Conservation (phyloP, 1,140 invertebrate species). For the Trichonephila clavipes region DNA sequence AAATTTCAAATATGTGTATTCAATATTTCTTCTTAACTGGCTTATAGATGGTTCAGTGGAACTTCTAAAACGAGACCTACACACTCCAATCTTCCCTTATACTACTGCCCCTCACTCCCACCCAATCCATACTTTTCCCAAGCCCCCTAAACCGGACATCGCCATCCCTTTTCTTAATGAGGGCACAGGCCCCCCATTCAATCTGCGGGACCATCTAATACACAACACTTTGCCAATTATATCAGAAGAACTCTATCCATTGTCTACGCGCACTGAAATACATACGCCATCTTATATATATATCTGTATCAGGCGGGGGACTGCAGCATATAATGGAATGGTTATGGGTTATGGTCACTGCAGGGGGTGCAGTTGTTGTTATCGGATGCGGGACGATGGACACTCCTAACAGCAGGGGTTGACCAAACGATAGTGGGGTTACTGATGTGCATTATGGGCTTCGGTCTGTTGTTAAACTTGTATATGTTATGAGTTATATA, state of each 20-base stretch:
- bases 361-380: conserved; percentile 60
- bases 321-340: conserved; percentile 52
- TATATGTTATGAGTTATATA: conserved; percentile 64
- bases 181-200: conserved; percentile 67
- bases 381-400: conserved; percentile 63
- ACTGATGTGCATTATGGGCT: conserved; percentile 49
- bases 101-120: neutral
- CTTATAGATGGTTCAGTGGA: too few species aligned
- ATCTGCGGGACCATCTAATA: neutral
- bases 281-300: conserved; percentile 5
- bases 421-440: conserved; percentile 32
- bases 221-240: conserved; percentile 54
- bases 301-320: conserved; percentile 31
- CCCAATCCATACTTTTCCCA: neutral
- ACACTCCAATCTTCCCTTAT: neutral
- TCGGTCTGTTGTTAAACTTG: conserved; percentile 48
- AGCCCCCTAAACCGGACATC: conserved; percentile 21
- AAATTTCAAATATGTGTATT: too few species aligned
- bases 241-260: conserved; percentile 38
- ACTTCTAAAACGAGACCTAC: neutral
- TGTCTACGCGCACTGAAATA: neutral
- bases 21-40: too few species aligned
- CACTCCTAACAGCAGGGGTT: conserved; percentile 19
- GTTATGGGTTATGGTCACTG: conserved; percentile 74
- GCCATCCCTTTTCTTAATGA: conserved; percentile 61